Percentiles rank a stretch among this genome's conserved stretches.
Evolutionary conservation across 2,113 vertebrate species (phyloP).

Genomic region (Cariama cristata): DNA sequence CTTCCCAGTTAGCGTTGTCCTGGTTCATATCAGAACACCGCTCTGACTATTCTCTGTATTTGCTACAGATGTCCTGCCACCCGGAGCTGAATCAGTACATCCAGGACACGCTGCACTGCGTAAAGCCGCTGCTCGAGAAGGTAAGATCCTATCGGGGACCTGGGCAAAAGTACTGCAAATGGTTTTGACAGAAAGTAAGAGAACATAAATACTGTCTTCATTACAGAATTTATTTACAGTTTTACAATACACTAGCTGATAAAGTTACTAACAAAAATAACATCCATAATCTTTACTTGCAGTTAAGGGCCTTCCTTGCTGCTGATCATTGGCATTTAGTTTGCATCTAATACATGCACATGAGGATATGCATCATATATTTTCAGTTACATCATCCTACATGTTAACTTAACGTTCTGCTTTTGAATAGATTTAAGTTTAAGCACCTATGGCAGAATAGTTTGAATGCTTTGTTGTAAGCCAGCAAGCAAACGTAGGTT

Average conservation of each 20-base stretch:
- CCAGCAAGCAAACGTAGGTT: background rate
- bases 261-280: background rate
- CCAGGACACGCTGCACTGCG: constrained; percentile 95
- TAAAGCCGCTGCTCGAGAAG: constrained; percentile 97
- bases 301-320: background rate
- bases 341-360: background rate
- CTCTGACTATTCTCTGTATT: constrained; percentile 13
- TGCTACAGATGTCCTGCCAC: constrained; percentile 94
- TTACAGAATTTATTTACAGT: background rate
- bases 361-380: background rate
- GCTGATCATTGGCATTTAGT: background rate
- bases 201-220: background rate
- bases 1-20: background rate
- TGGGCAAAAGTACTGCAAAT: background rate
- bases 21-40: background rate
- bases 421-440: background rate
- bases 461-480: background rate
- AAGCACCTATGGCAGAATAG: background rate
- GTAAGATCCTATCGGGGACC: constrained; percentile 62
- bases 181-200: background rate
- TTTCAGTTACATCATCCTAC: background rate
- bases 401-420: background rate
- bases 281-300: background rate
- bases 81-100: constrained; percentile 97
- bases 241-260: background rate